phyloP scores from a whole-genome alignment of 2,888 invertebrate species.

The Melieria crassipennis region DNA sequence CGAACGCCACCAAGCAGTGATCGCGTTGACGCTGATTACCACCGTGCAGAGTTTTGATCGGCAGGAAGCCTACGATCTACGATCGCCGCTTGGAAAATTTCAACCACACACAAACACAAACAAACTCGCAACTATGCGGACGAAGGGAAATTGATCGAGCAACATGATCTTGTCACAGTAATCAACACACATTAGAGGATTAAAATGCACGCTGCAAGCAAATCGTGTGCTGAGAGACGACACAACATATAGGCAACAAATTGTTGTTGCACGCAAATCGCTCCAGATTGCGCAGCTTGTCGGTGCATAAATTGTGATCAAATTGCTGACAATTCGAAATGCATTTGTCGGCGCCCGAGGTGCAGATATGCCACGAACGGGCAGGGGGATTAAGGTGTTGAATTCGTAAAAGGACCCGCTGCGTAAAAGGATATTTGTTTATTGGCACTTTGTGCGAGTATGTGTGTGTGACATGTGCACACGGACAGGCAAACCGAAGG shows the following conservation, averaged over 20 bases:
- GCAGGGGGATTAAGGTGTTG: constrained; percentile 11
- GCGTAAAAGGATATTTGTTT: constrained; percentile 34
- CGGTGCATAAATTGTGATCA: constrained; percentile 46
- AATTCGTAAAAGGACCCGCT: constrained; percentile 6
- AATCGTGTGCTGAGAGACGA: not conserved
- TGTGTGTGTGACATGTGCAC: not conserved
- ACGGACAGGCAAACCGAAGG: not conserved
- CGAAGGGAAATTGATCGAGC: constrained; percentile 22
- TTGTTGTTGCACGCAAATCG: not conserved
- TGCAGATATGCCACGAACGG: constrained; percentile 5
- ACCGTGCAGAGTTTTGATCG: not conserved
- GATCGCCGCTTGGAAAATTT: not conserved
- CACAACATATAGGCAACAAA: constrained; percentile 14
- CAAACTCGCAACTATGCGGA: not conserved
- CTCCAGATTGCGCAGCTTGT: constrained; percentile 33
- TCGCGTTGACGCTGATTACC: not conserved
- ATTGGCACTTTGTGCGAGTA: not conserved
- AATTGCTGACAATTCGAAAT: constrained; percentile 49
- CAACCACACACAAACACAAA: not conserved
- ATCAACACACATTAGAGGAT: constrained; percentile 30
- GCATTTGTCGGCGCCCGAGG: constrained; percentile 3
- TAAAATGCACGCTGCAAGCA: not conserved
- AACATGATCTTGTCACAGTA: constrained; percentile 28
- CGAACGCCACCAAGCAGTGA: not conserved
- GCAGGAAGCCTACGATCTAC: not conserved